Conservation (phyloP, 2,797 vertebrate genomes). For the Anguilla marmorata region DNA sequence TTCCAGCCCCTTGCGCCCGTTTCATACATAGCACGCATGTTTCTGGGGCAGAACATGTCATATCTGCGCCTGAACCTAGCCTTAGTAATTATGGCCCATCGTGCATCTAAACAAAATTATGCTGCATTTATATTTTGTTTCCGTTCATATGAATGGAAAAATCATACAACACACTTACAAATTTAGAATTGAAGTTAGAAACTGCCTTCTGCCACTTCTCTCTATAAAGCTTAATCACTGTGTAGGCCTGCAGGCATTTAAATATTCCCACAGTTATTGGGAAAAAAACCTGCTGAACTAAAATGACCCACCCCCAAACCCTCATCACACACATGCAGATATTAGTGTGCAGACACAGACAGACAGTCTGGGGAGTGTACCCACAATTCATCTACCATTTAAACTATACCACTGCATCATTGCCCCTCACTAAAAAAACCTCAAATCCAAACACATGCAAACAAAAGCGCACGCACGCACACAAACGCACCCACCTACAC, state of each 20-base stretch:
- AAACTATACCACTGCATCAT: neutral
- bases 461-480: neutral
- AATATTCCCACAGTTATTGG: neutral
- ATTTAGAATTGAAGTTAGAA: neutral
- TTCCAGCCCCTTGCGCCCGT: no score
- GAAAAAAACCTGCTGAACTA: neutral
- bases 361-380: neutral
- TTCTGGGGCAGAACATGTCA: no score
- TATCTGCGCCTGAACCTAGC: no score
- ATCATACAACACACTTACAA: neutral
- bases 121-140: neutral
- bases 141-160: neutral
- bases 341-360: neutral
- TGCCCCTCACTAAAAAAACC: neutral
- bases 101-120: no score
- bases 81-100: no score
- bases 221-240: neutral
- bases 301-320: neutral
- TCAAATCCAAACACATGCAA: neutral
- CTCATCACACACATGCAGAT: neutral
- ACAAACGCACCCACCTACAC: neutral
- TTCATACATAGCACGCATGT: no score
- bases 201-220: neutral
- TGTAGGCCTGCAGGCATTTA: neutral
- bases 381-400: neutral